Evolutionary conservation across 2,888 invertebrate genomes (phyloP).

Genomic region (Achlya flavicornis): DNA sequence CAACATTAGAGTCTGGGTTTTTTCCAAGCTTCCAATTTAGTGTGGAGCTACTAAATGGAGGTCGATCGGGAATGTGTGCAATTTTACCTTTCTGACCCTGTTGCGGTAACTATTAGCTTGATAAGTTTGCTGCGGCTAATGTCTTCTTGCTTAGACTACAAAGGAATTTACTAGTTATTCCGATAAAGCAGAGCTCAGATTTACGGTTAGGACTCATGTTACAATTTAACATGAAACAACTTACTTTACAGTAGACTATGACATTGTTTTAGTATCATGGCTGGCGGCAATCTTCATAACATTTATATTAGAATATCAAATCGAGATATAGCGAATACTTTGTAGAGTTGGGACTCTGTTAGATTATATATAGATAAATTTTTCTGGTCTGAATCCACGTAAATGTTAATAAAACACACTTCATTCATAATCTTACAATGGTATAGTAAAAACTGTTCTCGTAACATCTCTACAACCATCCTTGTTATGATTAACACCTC

Average conservation of each 20-base stretch:
- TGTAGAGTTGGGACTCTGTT: not conserved
- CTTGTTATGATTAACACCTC: slow-evolving; percentile 79
- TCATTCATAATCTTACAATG: slow-evolving; percentile 44
- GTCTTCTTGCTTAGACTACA: slow-evolving; percentile 17
- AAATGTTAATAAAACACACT: slow-evolving; percentile 2
- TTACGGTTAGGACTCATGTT: not conserved
- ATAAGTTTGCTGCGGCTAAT: slow-evolving; percentile 23
- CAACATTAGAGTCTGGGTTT: slow-evolving; percentile 39
- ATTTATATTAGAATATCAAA: not conserved
- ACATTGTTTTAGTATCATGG: not conserved
- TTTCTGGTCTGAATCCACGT: not conserved
- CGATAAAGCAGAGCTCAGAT: slow-evolving; percentile 7
- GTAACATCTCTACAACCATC: slow-evolving; percentile 33
- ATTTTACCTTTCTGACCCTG: slow-evolving; percentile 39
- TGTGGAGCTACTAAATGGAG: slow-evolving; percentile 32
- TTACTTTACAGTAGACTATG: not conserved
- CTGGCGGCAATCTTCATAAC: not conserved
- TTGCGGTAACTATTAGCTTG: slow-evolving; percentile 25
- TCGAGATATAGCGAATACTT: not conserved
- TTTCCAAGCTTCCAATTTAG: slow-evolving; percentile 47
- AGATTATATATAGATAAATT: no score
- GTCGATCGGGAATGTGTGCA: slow-evolving; percentile 36
- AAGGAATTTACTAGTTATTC: slow-evolving; percentile 4
- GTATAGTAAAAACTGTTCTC: slow-evolving; percentile 33
- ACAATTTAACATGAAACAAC: not conserved